phyloP scores from a whole-genome alignment of 2,888 invertebrate genomes.

The Caenorhabditis wallacei region DNA sequence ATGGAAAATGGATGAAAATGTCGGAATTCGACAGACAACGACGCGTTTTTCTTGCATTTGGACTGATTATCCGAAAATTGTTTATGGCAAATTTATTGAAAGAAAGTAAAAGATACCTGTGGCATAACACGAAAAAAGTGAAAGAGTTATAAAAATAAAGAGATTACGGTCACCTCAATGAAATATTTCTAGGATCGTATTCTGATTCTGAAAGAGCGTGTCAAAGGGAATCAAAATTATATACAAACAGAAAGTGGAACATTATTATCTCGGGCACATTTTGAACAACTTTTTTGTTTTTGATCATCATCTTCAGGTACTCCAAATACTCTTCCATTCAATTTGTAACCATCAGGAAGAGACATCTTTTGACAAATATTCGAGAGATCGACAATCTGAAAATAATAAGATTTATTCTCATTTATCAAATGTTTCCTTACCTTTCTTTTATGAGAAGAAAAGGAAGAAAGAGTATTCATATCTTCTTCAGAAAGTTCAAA shows the following conservation, averaged over 20 bases:
- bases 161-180: no score
- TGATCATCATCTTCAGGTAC: constrained; percentile 51
- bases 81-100: constrained; percentile 55
- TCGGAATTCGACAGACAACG: constrained; percentile 24
- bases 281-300: constrained; percentile 40
- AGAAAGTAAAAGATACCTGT: constrained; percentile 47
- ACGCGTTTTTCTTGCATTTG: constrained; percentile 39
- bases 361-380: constrained; percentile 82
- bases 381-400: constrained; percentile 79
- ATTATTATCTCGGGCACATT: constrained; percentile 47
- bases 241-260: constrained; percentile 38
- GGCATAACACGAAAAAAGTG: constrained; percentile 28
- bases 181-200: background rate
- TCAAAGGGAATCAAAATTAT: constrained; percentile 7
- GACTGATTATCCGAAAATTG: constrained; percentile 48
- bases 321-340: constrained; percentile 71
- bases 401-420: background rate
- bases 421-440: constrained; percentile 1
- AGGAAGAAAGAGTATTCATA: constrained; percentile 71
- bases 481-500: constrained; percentile 75
- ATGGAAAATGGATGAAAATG: constrained; percentile 10
- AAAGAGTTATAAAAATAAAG: background rate
- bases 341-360: constrained; percentile 82
- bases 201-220: no score
- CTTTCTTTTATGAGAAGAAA: constrained; percentile 74